Evolutionary conservation across 2,113 vertebrate genomes (phyloP), one percentile per base, ranked within the genome.

Genomic region (Oenanthe oenanthe): DNA sequence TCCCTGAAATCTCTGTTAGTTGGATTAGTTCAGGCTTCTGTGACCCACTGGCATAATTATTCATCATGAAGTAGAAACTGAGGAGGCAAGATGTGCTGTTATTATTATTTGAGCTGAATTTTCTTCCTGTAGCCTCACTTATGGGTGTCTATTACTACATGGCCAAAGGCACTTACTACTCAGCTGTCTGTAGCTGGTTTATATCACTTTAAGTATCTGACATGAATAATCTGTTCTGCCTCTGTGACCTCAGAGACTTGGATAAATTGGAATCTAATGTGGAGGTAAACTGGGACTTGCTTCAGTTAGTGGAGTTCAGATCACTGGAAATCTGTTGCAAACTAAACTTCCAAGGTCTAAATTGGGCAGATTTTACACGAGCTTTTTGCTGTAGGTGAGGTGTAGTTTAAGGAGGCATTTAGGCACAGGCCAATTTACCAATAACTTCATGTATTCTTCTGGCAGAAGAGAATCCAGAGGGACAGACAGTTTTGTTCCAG

Each of bases 321-420:
- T 85, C 51, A 9, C 68, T 54, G 38, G 47, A 56, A 87, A 31
- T 54, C 47, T 38, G 31, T 42, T 34, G 38, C n/a, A 45, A 6
- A 40, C 15, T 20, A 22, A 75, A 40, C 21, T 65, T 48, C 34
- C 9, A 28, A 12, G 29, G 38, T 61, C 43, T 62, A 17, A 71
- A 5, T 57, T 50, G 1, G 77, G 56, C 34, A 67, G 63, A 34
- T 40, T 80, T 60, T 32, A 26, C 5, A 7, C 0, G 0, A 40
- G 7, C 19, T 65, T 2, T 8, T 10, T 72, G 22, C 36, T 81
- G 28, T 42, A 21, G 31, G 28, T 48, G 43, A 85, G 25, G 5
- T 68, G 60, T 43, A 26, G 31, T 57, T 60, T 66, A n/a, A 42
- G 2, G 7, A 86, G n/a, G 25, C 31, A 26, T 38, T 47, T 50